Percentiles rank a stretch among this genome's conserved stretches.
phyloP scores from a whole-genome alignment of 2,797 vertebrate genomes.

The Enoplosus armatus region DNA sequence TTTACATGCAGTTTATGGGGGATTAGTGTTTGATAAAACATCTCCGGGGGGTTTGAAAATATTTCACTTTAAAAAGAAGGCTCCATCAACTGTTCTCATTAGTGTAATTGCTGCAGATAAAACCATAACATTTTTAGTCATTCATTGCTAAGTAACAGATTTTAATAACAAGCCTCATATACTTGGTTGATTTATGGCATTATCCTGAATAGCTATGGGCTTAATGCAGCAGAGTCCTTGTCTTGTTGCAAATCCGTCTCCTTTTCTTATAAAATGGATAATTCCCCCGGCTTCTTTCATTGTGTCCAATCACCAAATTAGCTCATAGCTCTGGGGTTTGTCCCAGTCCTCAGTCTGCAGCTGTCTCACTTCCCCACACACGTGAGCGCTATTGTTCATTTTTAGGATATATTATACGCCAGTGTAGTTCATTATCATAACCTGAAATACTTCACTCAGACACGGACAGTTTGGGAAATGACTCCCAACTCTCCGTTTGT shows the following conservation, averaged over 20 bases:
- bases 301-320: constrained; percentile 57
- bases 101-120: constrained; percentile 17
- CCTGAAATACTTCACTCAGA: constrained; percentile 46
- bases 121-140: constrained; percentile 14
- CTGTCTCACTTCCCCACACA: constrained; percentile 18
- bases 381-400: constrained; percentile 23
- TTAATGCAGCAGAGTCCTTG: constrained; percentile 24
- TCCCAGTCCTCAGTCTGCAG: constrained; percentile 31
- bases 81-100: constrained; percentile 12
- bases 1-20: constrained; percentile 9
- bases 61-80: constrained; percentile 7
- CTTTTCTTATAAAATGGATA: constrained; percentile 41
- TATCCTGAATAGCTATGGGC: constrained; percentile 33
- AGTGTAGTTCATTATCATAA: constrained; percentile 25
- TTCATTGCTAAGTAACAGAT: constrained; percentile 20
- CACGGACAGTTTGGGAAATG: constrained; percentile 9
- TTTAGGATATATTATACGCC: constrained; percentile 24
- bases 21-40: constrained; percentile 26
- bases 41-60: constrained; percentile 5
- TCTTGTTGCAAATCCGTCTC: constrained; percentile 49
- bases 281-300: constrained; percentile 28
- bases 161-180: constrained; percentile 31
- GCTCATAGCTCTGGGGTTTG: constrained; percentile 33
- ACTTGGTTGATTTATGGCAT: constrained; percentile 30
- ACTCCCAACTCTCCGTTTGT: constrained; percentile 36